Evolutionary conservation across 2,797 vertebrate genomes (phyloP), one percentile per base, ranked within the genome.

Genomic region (Enteromius anoplus): DNA sequence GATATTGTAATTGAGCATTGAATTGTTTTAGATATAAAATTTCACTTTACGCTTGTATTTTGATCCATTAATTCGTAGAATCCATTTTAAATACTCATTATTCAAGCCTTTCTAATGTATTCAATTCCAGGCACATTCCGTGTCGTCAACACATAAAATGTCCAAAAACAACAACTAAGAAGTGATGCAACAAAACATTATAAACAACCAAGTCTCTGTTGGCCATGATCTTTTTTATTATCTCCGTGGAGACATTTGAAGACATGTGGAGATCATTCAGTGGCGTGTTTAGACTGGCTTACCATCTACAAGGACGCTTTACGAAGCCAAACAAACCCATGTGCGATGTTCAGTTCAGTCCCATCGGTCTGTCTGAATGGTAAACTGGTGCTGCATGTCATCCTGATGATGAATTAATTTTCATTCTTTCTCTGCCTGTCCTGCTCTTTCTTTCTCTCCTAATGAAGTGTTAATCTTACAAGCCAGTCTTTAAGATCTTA

Each of bases 381-480:
- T 34, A 66, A 49, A 82, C 58, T 40, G 17, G 49, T 42, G 69
- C 58, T 6, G 10, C 26, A 10, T 51, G 53, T 64, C 55, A 62
- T 14, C 15, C 10, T 21, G 60, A 51, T 73, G 69, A 81, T 45
- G n/a, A 34, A 87, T 69, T 37, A 75, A 42, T 17, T 70, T 65
- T 66, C 32, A 49, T 21, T 17, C 23, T 6, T 68, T 23, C 32
- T 45, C 64, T 2, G 0, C 40, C 29, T 51, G 2, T 15, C 55
- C 34, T 62, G 23, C 40, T 69, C 40, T 23, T 71, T 5, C 55
- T n/a, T 77, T 77, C 21, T 26, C 21, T 49, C 21, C 42, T 82
- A 70, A 80, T 65, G 15, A 85, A 77, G 78, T 81, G 58, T 73
- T 45, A 80, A 73, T 58, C 83, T 71, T 60, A 82, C 53, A 80